Evolutionary conservation across 2,797 vertebrate species (phyloP), one percentile per base, ranked within the genome.

Genomic region (Erethizon dorsatum): DNA sequence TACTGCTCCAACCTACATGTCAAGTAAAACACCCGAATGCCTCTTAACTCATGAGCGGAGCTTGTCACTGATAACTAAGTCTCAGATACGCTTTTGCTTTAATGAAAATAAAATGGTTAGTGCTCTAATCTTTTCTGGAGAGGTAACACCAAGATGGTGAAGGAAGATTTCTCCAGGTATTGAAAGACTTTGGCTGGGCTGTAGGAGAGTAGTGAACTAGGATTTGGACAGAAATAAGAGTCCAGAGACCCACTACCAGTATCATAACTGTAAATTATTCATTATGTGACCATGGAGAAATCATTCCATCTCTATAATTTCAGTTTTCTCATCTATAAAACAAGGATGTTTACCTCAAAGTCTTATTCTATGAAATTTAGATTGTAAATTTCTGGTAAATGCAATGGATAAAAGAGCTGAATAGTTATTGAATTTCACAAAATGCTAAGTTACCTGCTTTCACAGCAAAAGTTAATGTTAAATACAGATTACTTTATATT

Each of bases 11-110:
- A 77, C 28, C 92, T 59, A 63, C 24, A 6, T 33, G 77, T 80
- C 90, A 90, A 92, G 73, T 83, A 56, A 94, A 95, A 84, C 78
- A 20, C 14, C 14, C 31, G 63, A 93, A 83, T n/a, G 24, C 47
- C 73, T 88, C 41, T 33, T 26, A 82, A 83, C 47, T 84, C 52
- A 87, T 6, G 33, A 37, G 50, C 45, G 92, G 83, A 92, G 37
- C 45, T 14, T 80, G 56, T 37, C 84, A 85, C 50, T 33, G 73
- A n/a, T 84, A 41, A 96, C 28, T 37, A 80, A 75, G 33, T 37
- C 67, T 93, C 63, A 56, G 37, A 45, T 80, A 65, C 56, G 8
- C 83, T 95, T 94, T 87, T 75, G 50, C 57, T 86, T 61, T 95
- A 73, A 69, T 63, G 15, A 17, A 71, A 86, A 96, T 82, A 84